A percentile compares a stretch with the other conserved stretches of the same genome.
Conservation (phyloP, 2,797 vertebrate genomes). For the Luscinia megarhynchos region DNA sequence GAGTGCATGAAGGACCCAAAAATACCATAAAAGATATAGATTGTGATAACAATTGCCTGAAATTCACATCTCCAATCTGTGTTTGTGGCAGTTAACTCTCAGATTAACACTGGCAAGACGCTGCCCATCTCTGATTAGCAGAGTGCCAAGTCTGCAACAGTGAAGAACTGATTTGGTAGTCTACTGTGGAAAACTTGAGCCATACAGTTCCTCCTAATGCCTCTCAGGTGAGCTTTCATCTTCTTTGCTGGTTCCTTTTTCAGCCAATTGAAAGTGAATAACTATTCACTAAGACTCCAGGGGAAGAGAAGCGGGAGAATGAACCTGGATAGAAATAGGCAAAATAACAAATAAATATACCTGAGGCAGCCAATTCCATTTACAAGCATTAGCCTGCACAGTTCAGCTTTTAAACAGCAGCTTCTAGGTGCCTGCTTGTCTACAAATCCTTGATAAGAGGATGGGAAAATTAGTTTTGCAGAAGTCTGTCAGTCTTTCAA, state of each 20-base stretch:
- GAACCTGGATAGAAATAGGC: conserved; percentile 7
- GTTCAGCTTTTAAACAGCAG: conserved; percentile 58
- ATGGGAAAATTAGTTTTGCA: conserved; percentile 70
- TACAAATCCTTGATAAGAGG: conserved; percentile 66
- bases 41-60: not conserved
- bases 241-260: conserved; percentile 22
- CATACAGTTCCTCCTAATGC: not conserved
- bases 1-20: not conserved
- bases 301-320: conserved; percentile 10
- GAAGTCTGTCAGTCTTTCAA: conserved; percentile 60
- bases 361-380: conserved; percentile 63
- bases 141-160: not conserved
- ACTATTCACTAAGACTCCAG: conserved; percentile 49
- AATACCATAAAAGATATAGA: not conserved
- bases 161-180: conserved; percentile 15
- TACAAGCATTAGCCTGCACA: conserved; percentile 49
- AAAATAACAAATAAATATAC: conserved; percentile 58
- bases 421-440: conserved; percentile 59
- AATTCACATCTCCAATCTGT: not conserved
- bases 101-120: conserved; percentile 23
- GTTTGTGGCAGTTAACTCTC: not conserved
- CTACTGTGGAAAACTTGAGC: not conserved
- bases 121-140: not conserved
- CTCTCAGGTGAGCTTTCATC: conserved; percentile 30
- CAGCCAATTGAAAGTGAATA: conserved; percentile 48